Conservation (phyloP, 2,797 vertebrate genomes). For the Rhinella marina region DNA sequence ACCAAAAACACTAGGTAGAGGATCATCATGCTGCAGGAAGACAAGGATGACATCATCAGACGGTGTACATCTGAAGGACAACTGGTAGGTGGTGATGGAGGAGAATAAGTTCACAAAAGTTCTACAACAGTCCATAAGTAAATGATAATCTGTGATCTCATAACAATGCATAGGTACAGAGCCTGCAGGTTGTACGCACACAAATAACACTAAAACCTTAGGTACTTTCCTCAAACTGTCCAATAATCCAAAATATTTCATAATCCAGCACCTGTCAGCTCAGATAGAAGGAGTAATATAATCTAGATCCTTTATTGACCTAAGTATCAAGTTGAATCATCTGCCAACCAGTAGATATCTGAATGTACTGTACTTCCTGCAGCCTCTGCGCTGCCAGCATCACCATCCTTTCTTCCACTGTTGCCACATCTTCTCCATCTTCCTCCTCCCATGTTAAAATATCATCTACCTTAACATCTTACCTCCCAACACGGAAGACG, state of each 20-base stretch:
- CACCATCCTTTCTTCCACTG: neutral
- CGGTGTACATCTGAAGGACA: neutral
- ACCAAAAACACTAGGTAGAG: conserved; percentile 23
- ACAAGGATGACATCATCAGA: neutral
- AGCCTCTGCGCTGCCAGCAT: neutral
- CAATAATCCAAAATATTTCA: too few relatives aligned
- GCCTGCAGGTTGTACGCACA: too few relatives aligned
- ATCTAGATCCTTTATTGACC: too few relatives aligned
- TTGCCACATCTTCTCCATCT: neutral
- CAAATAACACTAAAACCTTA: too few relatives aligned
- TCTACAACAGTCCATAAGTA: neutral
- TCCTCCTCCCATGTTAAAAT: neutral
- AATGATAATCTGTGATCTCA: too few relatives aligned
- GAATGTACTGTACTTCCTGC: too few relatives aligned
- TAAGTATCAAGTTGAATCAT: neutral
- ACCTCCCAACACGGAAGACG: neutral
- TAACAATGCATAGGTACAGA: too few relatives aligned
- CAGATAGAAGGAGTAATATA: neutral
- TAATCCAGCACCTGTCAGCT: too few relatives aligned
- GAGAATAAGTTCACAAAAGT: neutral
- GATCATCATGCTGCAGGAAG: conserved; percentile 31
- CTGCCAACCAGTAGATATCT: neutral
- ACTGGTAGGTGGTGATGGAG: neutral
- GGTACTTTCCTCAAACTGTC: too few relatives aligned
- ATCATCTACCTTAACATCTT: neutral